A percentile compares a stretch with the other conserved stretches of the same genome.
These are phyloP conservation scores for Echinometra lucunter DNA, from an alignment of 53 echinoderm and acorn worm genomes.

Conservation along the genomic window DNA sequence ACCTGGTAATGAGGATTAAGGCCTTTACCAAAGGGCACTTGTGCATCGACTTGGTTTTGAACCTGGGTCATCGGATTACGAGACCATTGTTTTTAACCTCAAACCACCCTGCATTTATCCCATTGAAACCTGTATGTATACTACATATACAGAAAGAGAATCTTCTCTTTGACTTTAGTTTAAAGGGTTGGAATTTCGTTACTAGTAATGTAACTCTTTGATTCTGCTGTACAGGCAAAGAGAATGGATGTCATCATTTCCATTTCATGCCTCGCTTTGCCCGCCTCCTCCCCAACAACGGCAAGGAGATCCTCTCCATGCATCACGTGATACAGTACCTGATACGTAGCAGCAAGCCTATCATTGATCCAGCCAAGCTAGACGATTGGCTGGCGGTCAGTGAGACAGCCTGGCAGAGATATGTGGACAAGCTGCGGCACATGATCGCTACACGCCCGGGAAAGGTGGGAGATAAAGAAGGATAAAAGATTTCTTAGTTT, in stretches of 20 bases:
- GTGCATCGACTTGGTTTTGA: too few relatives aligned
- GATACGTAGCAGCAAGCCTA: constrained; percentile 75
- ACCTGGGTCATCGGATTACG: too few relatives aligned
- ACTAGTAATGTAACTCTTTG: too few relatives aligned
- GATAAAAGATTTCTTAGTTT: too few relatives aligned
- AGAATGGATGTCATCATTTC: constrained; percentile 85
- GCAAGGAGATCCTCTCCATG: constrained; percentile 98
- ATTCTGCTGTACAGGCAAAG: constrained; percentile 38
- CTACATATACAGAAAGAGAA: too few relatives aligned
- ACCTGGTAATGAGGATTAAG: too few relatives aligned
- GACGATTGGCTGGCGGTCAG: constrained; percentile 76
- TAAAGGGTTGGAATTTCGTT: too few relatives aligned
- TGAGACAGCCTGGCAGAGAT: constrained; percentile 80
- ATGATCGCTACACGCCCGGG: constrained; percentile 92
- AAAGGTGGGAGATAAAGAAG: constrained; percentile 73
- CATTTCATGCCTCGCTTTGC: constrained; percentile 99
- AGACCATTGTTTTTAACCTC: too few relatives aligned
- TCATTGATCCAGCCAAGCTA: constrained; percentile 80
- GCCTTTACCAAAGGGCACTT: too few relatives aligned
- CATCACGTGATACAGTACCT: constrained; percentile 88
- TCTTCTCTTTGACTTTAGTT: too few relatives aligned
- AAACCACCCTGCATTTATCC: too few relatives aligned
- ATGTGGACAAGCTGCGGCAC: constrained; percentile 78
- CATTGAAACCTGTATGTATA: too few relatives aligned
- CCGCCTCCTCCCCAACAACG: constrained; percentile 93